These are phyloP conservation scores for Serranus cabrilla DNA, from an alignment of 2,797 vertebrate species.

Conservation along the genomic window DNA sequence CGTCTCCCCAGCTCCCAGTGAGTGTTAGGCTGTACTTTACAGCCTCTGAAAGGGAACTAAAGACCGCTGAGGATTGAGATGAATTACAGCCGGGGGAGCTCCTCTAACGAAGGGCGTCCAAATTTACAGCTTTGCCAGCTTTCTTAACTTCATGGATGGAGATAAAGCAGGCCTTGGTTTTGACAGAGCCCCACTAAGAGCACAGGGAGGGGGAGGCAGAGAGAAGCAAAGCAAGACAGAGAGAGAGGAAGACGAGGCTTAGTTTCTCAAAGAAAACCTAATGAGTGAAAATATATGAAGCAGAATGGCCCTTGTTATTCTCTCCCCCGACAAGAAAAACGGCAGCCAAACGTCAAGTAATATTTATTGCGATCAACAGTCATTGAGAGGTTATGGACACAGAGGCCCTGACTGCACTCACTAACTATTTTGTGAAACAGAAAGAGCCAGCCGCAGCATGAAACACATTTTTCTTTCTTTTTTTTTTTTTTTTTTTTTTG, in stretches of 20 bases:
- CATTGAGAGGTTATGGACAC: conserved; percentile 83
- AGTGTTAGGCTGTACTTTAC: conserved; percentile 82
- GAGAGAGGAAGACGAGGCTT: conserved; percentile 68
- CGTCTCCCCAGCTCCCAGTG: conserved; percentile 62
- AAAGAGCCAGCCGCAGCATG: conserved; percentile 72
- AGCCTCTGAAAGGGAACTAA: conserved; percentile 83
- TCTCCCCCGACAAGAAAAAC: conserved; percentile 83
- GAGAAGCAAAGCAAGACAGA: conserved; percentile 47
- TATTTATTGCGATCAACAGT: conserved; percentile 85
- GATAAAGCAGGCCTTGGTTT: conserved; percentile 79
- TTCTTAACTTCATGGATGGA: conserved; percentile 82
- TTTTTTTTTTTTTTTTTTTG: conserved; percentile 46
- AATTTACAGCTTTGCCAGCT: conserved; percentile 83
- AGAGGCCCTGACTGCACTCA: conserved; percentile 72
- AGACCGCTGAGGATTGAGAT: conserved; percentile 84
- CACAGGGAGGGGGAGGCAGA: conserved; percentile 18
- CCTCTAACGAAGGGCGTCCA: conserved; percentile 82
- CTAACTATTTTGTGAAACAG: conserved; percentile 74
- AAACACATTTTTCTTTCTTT: conserved; percentile 67
- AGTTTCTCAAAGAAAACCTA: conserved; percentile 78
- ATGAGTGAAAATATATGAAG: conserved; percentile 85
- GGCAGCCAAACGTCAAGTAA: conserved; percentile 78
- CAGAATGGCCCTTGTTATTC: conserved; percentile 84
- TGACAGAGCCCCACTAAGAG: conserved; percentile 70
- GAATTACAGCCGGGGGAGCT: conserved; percentile 82